Conservation (phyloP, 1,140 invertebrate genomes). For the Dreissena rostriformis region DNA sequence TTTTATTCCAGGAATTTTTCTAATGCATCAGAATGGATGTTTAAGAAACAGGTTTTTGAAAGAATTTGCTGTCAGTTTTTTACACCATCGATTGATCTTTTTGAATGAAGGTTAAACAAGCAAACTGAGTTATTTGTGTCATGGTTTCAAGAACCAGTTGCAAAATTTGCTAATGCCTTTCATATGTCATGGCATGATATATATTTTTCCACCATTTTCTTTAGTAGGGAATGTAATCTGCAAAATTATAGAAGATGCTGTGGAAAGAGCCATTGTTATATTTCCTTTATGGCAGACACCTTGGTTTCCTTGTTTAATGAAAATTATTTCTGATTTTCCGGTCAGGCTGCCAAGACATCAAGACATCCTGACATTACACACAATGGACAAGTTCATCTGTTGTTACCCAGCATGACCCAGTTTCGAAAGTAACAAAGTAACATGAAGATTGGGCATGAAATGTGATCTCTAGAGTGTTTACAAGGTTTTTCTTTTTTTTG, state of each 20-base stretch:
- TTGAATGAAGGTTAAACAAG: slow-evolving; percentile 55
- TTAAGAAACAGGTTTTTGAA: slow-evolving; percentile 40
- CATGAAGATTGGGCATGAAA: too few species aligned
- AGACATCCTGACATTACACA: not conserved
- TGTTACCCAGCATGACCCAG: too few species aligned
- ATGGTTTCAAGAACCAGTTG: slow-evolving; percentile 49
- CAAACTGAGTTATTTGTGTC: slow-evolving; percentile 41
- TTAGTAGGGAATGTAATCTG: not conserved
- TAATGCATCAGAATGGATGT: slow-evolving; percentile 23
- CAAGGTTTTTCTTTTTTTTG: too few species aligned
- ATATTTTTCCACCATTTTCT: slow-evolving; percentile 34
- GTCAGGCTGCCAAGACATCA: slow-evolving; percentile 36
- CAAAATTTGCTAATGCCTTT: slow-evolving; percentile 34
- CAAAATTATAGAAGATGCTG: slow-evolving; percentile 21
- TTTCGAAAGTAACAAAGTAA: too few species aligned
- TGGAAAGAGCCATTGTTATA: slow-evolving; percentile 4
- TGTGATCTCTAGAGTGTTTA: too few species aligned
- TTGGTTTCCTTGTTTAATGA: slow-evolving; percentile 21
- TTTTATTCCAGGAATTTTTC: slow-evolving; percentile 39
- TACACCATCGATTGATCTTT: slow-evolving; percentile 49
- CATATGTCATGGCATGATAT: slow-evolving; percentile 19
- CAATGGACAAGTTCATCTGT: too few species aligned
- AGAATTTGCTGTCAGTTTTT: not conserved
- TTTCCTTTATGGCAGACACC: slow-evolving; percentile 12
- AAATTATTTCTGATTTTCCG: slow-evolving; percentile 17